Percentiles rank a stretch among this genome's conserved stretches.
Evolutionary conservation across 2,888 invertebrate species (phyloP).

Genomic region (Chaitophorus viminalis): DNA sequence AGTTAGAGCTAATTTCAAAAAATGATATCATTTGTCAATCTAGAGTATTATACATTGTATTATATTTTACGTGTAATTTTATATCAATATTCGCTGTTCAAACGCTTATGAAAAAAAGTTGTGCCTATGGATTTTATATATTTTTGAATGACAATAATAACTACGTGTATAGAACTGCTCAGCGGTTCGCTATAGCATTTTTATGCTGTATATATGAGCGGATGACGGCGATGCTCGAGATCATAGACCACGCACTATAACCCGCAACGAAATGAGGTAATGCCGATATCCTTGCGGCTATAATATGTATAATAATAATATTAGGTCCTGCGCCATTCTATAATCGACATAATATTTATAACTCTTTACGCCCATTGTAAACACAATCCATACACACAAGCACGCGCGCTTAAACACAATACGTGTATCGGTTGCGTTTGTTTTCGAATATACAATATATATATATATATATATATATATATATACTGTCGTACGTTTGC

Average conservation of each 20-base stretch:
- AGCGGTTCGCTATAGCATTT: no score
- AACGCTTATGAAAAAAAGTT: no score
- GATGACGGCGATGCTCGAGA: not conserved
- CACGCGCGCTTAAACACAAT: constrained; percentile 9
- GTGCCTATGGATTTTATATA: no score
- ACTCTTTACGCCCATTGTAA: constrained; percentile 50
- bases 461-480: not conserved
- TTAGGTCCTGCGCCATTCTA: not conserved
- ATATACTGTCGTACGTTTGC: not conserved
- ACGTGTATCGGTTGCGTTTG: constrained; percentile 47
- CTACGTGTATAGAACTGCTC: no score
- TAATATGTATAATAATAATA: no score
- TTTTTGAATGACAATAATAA: no score
- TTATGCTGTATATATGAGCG: not conserved
- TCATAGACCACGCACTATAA: not conserved
- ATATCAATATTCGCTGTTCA: no score
- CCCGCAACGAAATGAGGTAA: not conserved
- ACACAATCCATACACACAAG: not conserved
- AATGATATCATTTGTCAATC: no score
- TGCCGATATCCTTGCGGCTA: not conserved
- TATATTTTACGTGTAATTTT: no score
- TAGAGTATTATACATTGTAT: no score
- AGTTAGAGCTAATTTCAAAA: no score
- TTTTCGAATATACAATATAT: constrained; percentile 9
- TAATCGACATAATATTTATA: constrained; percentile 58